phyloP scores from a whole-genome alignment of 2,797 vertebrate species.

The Labroides dimidiatus region DNA sequence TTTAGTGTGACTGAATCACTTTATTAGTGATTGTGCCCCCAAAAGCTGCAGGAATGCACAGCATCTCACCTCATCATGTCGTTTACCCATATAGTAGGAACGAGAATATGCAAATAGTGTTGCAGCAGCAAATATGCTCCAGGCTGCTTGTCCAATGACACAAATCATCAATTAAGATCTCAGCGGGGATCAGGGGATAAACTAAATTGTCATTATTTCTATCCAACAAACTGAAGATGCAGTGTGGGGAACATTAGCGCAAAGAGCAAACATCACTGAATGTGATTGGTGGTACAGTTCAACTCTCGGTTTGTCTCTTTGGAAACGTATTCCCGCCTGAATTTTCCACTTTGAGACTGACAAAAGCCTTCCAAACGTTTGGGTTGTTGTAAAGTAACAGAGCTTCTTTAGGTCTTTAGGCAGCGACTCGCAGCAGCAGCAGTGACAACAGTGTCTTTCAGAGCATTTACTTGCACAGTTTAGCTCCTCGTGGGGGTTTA shows the following conservation, averaged over 20 bases:
- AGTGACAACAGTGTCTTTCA: conserved; percentile 50
- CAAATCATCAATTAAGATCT: conserved; percentile 90
- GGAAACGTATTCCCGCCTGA: conserved; percentile 41
- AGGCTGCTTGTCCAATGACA: conserved; percentile 87
- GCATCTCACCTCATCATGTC: conserved; percentile 78
- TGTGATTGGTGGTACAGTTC: conserved; percentile 30
- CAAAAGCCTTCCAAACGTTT: conserved; percentile 47
- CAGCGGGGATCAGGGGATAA: conserved; percentile 83
- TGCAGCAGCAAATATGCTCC: conserved; percentile 80
- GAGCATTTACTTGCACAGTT: conserved; percentile 55
- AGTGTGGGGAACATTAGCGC: conserved; percentile 62
- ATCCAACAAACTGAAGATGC: conserved; percentile 69
- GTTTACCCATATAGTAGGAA: conserved; percentile 81
- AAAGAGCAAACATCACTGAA: conserved; percentile 80
- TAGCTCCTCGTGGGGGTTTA: conserved; percentile 53
- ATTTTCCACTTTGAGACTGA: conserved; percentile 37
- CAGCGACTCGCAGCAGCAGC: conserved; percentile 32
- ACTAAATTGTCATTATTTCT: conserved; percentile 84
- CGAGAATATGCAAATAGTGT: conserved; percentile 83
- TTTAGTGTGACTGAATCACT: conserved; percentile 80
- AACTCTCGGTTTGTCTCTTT: conserved; percentile 11
- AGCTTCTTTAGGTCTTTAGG: conserved; percentile 40
- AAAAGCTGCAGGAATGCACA: conserved; percentile 80
- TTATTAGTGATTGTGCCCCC: conserved; percentile 82
- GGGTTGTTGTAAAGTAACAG: conserved; percentile 37